Percentiles rank a stretch among this genome's conserved stretches.
Evolutionary conservation across 2,113 vertebrate genomes (phyloP).

Genomic region (Antigone vipio): DNA sequence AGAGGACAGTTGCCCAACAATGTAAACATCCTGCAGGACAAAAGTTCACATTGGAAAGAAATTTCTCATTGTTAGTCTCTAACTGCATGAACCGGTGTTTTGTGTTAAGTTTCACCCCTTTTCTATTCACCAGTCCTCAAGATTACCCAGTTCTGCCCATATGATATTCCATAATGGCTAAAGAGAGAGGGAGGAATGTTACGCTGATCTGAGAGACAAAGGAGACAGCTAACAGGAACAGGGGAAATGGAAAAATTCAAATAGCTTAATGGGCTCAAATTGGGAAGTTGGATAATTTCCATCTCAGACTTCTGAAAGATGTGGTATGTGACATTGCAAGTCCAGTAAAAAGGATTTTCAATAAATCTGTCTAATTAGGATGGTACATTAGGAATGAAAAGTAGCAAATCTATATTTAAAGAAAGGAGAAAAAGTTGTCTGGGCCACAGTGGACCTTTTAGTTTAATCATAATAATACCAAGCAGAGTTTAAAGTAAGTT

Average conservation of each 20-base stretch:
- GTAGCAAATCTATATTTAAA: constrained; percentile 52
- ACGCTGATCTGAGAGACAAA: background rate
- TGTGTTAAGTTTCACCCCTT: background rate
- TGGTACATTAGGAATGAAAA: constrained; percentile 31
- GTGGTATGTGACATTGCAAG: constrained; percentile 7
- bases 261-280: constrained; percentile 42
- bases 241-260: constrained; percentile 26
- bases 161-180: background rate
- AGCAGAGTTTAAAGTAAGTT: constrained; percentile 18
- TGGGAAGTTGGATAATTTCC: constrained; percentile 51
- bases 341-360: constrained; percentile 55
- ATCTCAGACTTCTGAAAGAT: constrained; percentile 26
- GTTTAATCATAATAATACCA: constrained; percentile 12
- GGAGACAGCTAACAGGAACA: background rate
- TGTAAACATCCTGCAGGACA: background rate
- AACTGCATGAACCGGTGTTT: background rate
- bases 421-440: constrained; percentile 15
- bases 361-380: constrained; percentile 46
- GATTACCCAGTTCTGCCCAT: background rate
- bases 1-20: background rate
- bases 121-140: background rate
- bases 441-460: background rate
- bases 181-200: background rate
- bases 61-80: background rate
- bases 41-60: background rate